These are phyloP conservation scores for Sinocyclocheilus rhinocerous DNA, from an alignment of 2,113 vertebrate species.

Conservation along the genomic window DNA sequence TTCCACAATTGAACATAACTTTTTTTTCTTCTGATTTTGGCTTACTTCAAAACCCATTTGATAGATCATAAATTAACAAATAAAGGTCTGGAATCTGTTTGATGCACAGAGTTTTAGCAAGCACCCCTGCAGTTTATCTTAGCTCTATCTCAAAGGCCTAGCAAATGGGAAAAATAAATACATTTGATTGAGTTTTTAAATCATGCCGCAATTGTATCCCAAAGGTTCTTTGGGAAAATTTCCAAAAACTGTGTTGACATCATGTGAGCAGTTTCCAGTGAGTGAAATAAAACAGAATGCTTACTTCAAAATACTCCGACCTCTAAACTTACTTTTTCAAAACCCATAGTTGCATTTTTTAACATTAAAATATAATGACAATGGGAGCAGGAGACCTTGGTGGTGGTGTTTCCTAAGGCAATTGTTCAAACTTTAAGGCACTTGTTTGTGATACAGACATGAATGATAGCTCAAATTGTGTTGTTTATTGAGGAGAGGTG, in stretches of 20 bases:
- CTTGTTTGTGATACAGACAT: not conserved
- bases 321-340: constrained; percentile 43
- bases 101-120: not conserved
- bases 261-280: not conserved
- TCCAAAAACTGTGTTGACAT: not conserved
- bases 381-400: not conserved
- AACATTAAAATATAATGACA: not conserved
- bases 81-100: constrained; percentile 16
- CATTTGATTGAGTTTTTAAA: constrained; percentile 40
- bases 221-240: not conserved
- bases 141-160: constrained; percentile 40
- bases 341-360: constrained; percentile 72
- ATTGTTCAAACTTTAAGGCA: not conserved
- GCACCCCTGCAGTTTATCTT: constrained; percentile 28
- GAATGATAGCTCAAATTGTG: too few relatives aligned
- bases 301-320: not conserved
- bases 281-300: not conserved
- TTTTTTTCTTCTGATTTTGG: not conserved
- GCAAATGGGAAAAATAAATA: constrained; percentile 25
- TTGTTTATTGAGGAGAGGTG: too few relatives aligned
- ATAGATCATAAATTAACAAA: constrained; percentile 17
- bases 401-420: not conserved
- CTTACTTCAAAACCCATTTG: not conserved
- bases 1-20: not conserved
- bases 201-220: constrained; percentile 1